Base-by-base conservation (phyloP, 2,797 vertebrate genomes). In the Brotula barbata region DNA sequence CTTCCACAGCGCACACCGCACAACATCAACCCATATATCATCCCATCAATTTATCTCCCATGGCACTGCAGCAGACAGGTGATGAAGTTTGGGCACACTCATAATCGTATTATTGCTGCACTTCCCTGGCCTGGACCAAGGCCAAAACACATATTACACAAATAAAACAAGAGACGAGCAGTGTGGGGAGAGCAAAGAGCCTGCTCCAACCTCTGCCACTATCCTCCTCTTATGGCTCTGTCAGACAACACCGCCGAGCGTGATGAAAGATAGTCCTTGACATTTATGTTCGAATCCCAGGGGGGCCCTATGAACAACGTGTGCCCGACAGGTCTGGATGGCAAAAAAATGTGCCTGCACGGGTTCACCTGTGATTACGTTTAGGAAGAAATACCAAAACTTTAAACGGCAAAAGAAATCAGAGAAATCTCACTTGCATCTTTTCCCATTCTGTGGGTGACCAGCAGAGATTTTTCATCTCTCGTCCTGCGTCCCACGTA, bases 81-180 rank as follows among this genome's bases (percentile, higher is more conserved):
- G 86, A 88, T 87, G 83, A 87, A 84, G 79, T 87, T 84, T 78
- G 63, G 70, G 41, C 76, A 84, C 72, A 73, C 84, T 87, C 80
- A 80, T 89, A 89, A 88, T 88, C 75, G 40, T 74, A 84, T 88
- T 88, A 85, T 77, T 68, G 77, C 80, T 71, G 65, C 70, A 78
- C 79, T 77, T 70, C 59, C 42, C 68, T 60, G 68, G 64, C 64
- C 71, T 88, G 90, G 88, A 90, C 62, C 84, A 81, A 85, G 76
- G 88, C 88, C 89, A 88, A 84, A 73, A 87, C 83, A 85, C 68
- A 83, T 86, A 87, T 87, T 86, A 82, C 82, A 86, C 86, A 81
- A 84, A 87, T 87, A 88, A 87, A 90, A 89, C 86, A 83, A 78
- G 81, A 82, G 74, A 33, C 33, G 46, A 62, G 66, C 70, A 50